Base-by-base conservation (phyloP, 2,888 invertebrate genomes). In the Andricus quercusramuli region DNA sequence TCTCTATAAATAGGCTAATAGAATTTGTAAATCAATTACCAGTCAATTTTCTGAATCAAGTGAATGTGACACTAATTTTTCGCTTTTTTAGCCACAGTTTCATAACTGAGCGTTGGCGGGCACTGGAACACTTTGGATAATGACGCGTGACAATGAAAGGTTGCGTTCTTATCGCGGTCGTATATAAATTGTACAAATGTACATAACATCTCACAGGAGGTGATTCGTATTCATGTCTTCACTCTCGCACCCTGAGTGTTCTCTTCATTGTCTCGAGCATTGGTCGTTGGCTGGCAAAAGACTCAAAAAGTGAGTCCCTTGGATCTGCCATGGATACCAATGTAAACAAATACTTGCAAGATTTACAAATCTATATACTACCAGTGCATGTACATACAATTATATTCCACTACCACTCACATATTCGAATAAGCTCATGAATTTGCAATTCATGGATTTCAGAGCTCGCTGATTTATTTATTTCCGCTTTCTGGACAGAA, bases 401-500 rank as follows among this genome's bases (percentile, higher is more conserved):
- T 66, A 66, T 20, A 37, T 66, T 68, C 13, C 15, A 56, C n/a
- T 29, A 13, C 13, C 6, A 56, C 74, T 56, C 56, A n/a, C 20
- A 70, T 56, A 56, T 74, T 64, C 29, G 32, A 37, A 37, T 32
- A 67, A 44, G 37, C 67, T 41, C 51, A 32, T 74, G 56, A 56
- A 29, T 74, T 74, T 74, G 74, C 74, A 74, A 74, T 74, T 74
- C 74, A 74, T 74, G 37, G 74, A 74, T 74, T 74, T 56, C 32
- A 51, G 56, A 37, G 67, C 67, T 41, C 41, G 41, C 67, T 67
- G 67, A 74, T 74, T 74, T 74, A 74, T 74, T 74, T 74, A 74
- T 74, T 74, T 74, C 74, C 74, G 74, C 74, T 74, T 74, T 74
- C 74, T 74, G 56, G 74, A 74, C 74, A 74, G 74, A 74, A 74